Evolutionary conservation across 2,797 vertebrate species (phyloP).

Genomic region (Helarctos malayanus): DNA sequence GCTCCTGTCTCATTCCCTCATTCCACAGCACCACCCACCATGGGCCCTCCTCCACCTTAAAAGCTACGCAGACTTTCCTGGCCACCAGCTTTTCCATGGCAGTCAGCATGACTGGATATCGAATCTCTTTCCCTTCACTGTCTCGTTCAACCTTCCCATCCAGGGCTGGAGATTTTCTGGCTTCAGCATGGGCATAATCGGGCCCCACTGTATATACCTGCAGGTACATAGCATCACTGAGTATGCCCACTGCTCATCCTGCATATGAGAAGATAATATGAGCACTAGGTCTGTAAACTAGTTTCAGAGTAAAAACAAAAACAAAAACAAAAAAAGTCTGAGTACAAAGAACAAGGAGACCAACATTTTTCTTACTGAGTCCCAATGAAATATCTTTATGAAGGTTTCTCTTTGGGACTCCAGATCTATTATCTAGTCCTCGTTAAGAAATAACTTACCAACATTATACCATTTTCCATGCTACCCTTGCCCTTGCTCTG

Average conservation of each 20-base stretch:
- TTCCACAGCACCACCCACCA: not conserved
- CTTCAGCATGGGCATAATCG: conserved; percentile 98
- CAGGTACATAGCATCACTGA: conserved; percentile 83
- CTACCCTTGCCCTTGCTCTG: conserved; percentile 37
- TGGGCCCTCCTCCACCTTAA: conserved; percentile 92
- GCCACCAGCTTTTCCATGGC: conserved; percentile 99
- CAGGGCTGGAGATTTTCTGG: conserved; percentile 97
- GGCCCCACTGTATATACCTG: conserved; percentile 99
- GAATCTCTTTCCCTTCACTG: conserved; percentile 99
- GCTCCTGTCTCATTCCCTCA: not conserved
- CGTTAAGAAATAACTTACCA: conserved; percentile 56
- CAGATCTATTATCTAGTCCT: not conserved
- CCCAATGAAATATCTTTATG: not conserved
- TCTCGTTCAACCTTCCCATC: conserved; percentile 99
- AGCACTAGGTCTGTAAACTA: conserved; percentile 72
- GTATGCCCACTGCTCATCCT: conserved; percentile 81
- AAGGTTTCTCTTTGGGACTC: conserved; percentile 10
- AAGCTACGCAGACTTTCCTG: conserved; percentile 98
- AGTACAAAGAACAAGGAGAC: conserved; percentile 39
- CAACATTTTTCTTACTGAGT: conserved; percentile 32
- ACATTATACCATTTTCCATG: not conserved
- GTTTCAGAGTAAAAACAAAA: conserved; percentile 16
- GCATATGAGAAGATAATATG: conserved; percentile 76
- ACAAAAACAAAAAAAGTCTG: not conserved
- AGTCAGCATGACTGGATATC: conserved; percentile 99